Conservation (phyloP, 2,888 invertebrate species). For the Cheilosia scutellata region DNA sequence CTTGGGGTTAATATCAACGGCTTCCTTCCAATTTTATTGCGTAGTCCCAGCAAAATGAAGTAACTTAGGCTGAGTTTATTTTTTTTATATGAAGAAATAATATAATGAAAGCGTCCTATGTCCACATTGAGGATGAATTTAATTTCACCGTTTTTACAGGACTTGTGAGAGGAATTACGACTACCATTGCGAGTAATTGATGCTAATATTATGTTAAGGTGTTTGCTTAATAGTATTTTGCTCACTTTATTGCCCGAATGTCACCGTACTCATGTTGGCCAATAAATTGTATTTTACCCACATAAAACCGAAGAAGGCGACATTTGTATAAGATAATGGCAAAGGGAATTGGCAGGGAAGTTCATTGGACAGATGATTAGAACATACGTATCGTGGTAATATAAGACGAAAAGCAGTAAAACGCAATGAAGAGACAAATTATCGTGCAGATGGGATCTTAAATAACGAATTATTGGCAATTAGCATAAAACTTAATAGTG, state of each 20-base stretch:
- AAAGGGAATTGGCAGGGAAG: too few species aligned
- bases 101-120: constrained; percentile 41
- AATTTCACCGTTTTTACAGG: constrained; percentile 32
- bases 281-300: constrained; percentile 32
- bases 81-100: constrained; percentile 15
- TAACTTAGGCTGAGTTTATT: not conserved
- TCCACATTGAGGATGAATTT: constrained; percentile 41
- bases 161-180: not conserved
- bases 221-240: constrained; percentile 33
- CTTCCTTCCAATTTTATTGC: too few species aligned
- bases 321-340: not conserved
- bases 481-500: too few species aligned
- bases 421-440: too few species aligned
- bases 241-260: constrained; percentile 36
- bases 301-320: not conserved
- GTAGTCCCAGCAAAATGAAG: too few species aligned
- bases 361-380: too few species aligned
- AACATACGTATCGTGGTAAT: too few species aligned
- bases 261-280: constrained; percentile 21
- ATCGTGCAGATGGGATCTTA: too few species aligned
- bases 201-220: constrained; percentile 41
- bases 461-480: too few species aligned
- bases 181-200: constrained; percentile 20
- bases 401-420: too few species aligned
- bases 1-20: too few species aligned